Percentiles rank a stretch among this genome's conserved stretches.
phyloP scores from a whole-genome alignment of 2,888 invertebrate genomes.

The Gandaritis pyraliata region DNA sequence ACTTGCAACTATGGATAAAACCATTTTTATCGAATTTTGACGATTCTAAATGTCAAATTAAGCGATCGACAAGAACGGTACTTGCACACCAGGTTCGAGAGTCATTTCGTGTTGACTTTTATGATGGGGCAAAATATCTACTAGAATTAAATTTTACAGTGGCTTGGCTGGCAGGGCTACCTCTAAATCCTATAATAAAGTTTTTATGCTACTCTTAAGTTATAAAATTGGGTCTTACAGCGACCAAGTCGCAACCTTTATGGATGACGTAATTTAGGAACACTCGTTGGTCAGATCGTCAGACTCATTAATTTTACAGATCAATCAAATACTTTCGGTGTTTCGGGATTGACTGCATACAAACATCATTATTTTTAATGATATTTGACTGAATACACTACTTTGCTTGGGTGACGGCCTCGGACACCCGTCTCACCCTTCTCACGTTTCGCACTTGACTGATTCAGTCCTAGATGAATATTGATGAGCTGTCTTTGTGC shows the following conservation, averaged over 20 bases:
- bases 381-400: conserved; percentile 45
- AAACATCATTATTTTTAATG: conserved; percentile 46
- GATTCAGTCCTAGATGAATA: conserved; percentile 47
- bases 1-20: too few species aligned
- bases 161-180: not conserved
- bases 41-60: too few species aligned
- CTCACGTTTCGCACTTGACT: conserved; percentile 60
- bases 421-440: conserved; percentile 60
- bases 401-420: conserved; percentile 51
- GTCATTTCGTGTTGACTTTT: conserved; percentile 1
- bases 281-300: not conserved
- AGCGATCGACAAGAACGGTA: too few species aligned
- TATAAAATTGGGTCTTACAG: conserved; percentile 12
- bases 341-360: conserved; percentile 23
- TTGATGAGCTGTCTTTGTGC: conserved; percentile 43
- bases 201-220: conserved; percentile 15
- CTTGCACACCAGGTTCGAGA: too few species aligned
- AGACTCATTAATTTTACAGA: conserved; percentile 9
- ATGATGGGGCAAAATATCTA: conserved; percentile 1
- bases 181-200: conserved; percentile 9
- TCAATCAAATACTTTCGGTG: conserved; percentile 6
- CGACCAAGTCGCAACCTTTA: not conserved
- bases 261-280: conserved; percentile 6
- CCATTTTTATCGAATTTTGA: too few species aligned
- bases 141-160: conserved; percentile 10